phyloP scores from a whole-genome alignment of 2,797 vertebrate genomes.

The Lates japonicus region DNA sequence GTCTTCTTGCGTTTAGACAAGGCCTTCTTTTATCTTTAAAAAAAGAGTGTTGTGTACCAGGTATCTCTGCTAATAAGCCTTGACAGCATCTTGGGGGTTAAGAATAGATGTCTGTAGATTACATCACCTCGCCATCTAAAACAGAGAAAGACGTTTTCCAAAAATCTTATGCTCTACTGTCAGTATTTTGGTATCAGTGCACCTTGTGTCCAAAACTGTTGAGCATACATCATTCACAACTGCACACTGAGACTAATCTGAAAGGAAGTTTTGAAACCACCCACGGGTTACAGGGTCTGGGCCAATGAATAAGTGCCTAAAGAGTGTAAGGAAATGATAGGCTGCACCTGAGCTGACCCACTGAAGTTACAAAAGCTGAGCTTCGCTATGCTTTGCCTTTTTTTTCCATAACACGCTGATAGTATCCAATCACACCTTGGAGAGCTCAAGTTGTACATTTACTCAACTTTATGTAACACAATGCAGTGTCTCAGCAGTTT shows the following conservation, averaged over 20 bases:
- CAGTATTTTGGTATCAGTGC: neutral
- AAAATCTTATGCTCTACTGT: slow-evolving; percentile 4
- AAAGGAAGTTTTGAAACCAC: slow-evolving; percentile 43
- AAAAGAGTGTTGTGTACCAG: slow-evolving; percentile 1
- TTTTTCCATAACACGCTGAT: neutral
- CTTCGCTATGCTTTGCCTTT: neutral
- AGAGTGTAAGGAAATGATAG: slow-evolving; percentile 28
- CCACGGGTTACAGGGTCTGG: slow-evolving; percentile 12
- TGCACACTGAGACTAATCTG: slow-evolving; percentile 27
- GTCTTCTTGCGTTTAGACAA: slow-evolving; percentile 22
- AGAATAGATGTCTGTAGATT: slow-evolving; percentile 29
- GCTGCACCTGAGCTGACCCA: slow-evolving; percentile 32
- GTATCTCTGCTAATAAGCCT: slow-evolving; percentile 22
- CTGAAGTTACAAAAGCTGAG: slow-evolving; percentile 24
- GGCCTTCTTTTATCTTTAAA: slow-evolving; percentile 1
- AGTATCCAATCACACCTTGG: neutral
- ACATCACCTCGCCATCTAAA: slow-evolving; percentile 35
- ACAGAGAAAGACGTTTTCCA: slow-evolving; percentile 26
- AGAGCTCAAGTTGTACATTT: neutral
- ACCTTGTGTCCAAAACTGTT: slow-evolving; percentile 35
- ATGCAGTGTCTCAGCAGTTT: neutral
- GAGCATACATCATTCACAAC: slow-evolving; percentile 38
- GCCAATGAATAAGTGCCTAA: slow-evolving; percentile 33
- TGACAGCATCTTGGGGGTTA: slow-evolving; percentile 20
- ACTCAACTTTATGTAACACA: neutral